Conservation (phyloP, 2,888 invertebrate species). For the Volucella inanis region DNA sequence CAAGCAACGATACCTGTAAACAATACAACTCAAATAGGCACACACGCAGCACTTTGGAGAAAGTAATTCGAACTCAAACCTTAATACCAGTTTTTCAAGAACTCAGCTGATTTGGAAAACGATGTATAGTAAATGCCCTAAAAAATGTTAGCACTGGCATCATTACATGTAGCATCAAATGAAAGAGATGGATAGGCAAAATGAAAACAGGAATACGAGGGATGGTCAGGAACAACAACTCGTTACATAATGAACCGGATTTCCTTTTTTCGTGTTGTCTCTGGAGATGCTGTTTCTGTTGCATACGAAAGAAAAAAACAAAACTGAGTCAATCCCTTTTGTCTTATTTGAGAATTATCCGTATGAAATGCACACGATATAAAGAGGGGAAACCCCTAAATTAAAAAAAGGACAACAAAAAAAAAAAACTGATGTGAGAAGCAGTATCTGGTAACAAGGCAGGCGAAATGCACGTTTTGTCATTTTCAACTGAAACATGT, state of each 20-base stretch:
- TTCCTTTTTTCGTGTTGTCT: constrained; percentile 31
- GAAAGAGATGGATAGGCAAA: background rate
- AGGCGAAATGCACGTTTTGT: constrained; percentile 23
- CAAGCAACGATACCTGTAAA: too few species aligned
- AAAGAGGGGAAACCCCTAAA: background rate
- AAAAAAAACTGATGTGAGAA: constrained; percentile 3
- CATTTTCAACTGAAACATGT: background rate
- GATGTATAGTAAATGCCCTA: background rate
- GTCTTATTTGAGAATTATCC: constrained; percentile 23
- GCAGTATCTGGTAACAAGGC: constrained; percentile 10
- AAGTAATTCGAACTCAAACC: too few species aligned
- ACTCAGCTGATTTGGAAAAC: too few species aligned
- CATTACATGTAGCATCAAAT: background rate
- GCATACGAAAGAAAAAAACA: background rate
- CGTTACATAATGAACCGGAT: constrained; percentile 61
- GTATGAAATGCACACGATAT: background rate
- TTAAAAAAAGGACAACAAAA: background rate
- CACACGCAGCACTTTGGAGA: too few species aligned
- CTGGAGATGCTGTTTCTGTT: constrained; percentile 17
- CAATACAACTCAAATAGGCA: too few species aligned
- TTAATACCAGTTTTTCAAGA: too few species aligned
- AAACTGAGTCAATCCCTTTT: constrained; percentile 1
- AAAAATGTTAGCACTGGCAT: constrained; percentile 17
- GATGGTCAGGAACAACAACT: constrained; percentile 61
- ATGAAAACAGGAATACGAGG: constrained; percentile 33